Conservation (phyloP, 2,797 vertebrate genomes). For the Triplophysa yarkandensis region DNA sequence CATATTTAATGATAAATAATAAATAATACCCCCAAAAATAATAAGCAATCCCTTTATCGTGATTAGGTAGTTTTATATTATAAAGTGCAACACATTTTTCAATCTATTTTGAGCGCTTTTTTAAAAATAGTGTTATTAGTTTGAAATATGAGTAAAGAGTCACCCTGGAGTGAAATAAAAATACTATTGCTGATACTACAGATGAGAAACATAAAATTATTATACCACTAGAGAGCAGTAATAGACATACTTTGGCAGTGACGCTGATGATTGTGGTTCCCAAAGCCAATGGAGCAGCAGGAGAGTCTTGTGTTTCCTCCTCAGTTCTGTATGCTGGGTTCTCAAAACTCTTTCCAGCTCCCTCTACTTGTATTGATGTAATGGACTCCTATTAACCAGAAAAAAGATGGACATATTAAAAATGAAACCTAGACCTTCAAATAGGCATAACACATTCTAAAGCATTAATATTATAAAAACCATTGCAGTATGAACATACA, state of each 20-base stretch:
- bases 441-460: background rate
- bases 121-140: too few species aligned
- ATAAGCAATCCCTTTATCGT: too few species aligned
- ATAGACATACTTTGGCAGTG: conserved; percentile 60
- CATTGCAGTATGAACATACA: background rate
- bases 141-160: background rate
- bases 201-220: background rate
- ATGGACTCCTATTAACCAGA: conserved; percentile 50
- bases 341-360: conserved; percentile 62
- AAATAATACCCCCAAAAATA: background rate
- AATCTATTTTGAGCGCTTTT: too few species aligned
- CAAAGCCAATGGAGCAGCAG: background rate
- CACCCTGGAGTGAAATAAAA: too few species aligned
- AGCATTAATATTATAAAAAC: background rate
- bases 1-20: background rate
- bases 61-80: background rate
- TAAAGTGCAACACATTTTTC: too few species aligned
- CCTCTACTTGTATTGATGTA: conserved; percentile 57
- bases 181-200: background rate
- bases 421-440: conserved; percentile 1
- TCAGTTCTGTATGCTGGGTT: conserved; percentile 66
- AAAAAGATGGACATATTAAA: background rate
- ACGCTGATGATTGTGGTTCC: conserved; percentile 33
- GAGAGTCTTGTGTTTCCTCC: background rate
- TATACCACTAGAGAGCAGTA: conserved; percentile 1